A percentile compares a stretch with the other conserved stretches of the same genome.
These are phyloP conservation scores for Grallaria varia DNA, from an alignment of 2,113 vertebrate species.

Conservation along the genomic window DNA sequence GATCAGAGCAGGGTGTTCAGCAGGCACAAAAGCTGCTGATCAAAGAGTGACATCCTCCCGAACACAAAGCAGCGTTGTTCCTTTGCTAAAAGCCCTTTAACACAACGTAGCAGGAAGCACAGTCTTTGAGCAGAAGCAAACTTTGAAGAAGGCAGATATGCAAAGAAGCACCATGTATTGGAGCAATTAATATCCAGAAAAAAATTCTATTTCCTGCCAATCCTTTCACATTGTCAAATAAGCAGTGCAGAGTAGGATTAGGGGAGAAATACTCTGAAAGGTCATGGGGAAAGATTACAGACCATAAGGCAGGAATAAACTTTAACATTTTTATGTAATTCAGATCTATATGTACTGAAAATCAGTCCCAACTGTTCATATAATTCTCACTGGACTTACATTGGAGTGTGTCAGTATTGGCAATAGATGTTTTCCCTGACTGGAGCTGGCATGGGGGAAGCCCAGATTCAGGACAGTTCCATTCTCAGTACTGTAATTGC, in stretches of 20 bases:
- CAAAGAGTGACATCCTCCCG: background rate
- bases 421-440: background rate
- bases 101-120: background rate
- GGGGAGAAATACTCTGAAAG: background rate
- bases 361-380: background rate
- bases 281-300: background rate
- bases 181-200: background rate
- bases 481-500: accelerated
- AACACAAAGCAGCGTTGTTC: accelerated
- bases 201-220: background rate
- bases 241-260: background rate
- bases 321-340: background rate
- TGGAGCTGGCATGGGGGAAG: background rate
- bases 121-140: background rate
- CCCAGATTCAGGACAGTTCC: background rate
- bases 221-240: background rate
- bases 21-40: constrained; percentile 27
- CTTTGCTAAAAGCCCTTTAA: constrained; percentile 15
- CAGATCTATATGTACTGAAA: background rate
- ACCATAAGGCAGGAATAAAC: background rate
- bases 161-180: background rate
- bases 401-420: accelerated
- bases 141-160: background rate
- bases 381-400: background rate
- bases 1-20: background rate